Base-by-base conservation (phyloP, 2,888 invertebrate genomes). In the Ditylenchus weischeri region DNA sequence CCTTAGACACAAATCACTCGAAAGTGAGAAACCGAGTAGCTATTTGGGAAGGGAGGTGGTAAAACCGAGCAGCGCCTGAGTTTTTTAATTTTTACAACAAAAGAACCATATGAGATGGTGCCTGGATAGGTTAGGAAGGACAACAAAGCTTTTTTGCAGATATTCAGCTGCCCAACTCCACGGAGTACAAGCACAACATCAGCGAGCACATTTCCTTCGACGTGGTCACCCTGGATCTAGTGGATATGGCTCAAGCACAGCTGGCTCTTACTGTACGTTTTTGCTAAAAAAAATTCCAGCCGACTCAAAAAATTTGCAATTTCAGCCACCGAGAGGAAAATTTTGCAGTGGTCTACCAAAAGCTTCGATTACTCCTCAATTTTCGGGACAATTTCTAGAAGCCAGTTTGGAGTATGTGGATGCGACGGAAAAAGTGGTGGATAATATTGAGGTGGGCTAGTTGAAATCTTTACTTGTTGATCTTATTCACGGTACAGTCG, bases 151-250 rank as follows among this genome's bases (percentile, higher is more conserved):
- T 2, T 4, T 43, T 43, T 43, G 5, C 43, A 43, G 43, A 43
- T 8, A 15, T 43, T 10, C 43, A 29, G 5, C 1, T 19, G 23
- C 19, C 23, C 7, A 59, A 59, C 23, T 21, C 21, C 21, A 59
- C 59, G 8, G 19, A n/a, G 43, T 10, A 13, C 15, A 15, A 13
- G 19, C n/a, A 47, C 48, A 62, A 62, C 23, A 19, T 62, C 5
- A 47, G n/a, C 49, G 62, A 62, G n/a, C 62, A 62, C 47, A 48
- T 62, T 48, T 62, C 62, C 19, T 62, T 62, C 19, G 62, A 62
- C 62, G 11, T 62, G 8, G 62, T 62, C n/a, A 47, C 62, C n/a
- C 8, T 62, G n/a, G 62, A 62, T 29, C n/a, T 8, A 19, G 48
- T 49, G 19, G 15, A 62, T 11, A 8, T n/a, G 48, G 47, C 19